Conservation (phyloP, 2,888 invertebrate species). For the Apodemia duryi region DNA sequence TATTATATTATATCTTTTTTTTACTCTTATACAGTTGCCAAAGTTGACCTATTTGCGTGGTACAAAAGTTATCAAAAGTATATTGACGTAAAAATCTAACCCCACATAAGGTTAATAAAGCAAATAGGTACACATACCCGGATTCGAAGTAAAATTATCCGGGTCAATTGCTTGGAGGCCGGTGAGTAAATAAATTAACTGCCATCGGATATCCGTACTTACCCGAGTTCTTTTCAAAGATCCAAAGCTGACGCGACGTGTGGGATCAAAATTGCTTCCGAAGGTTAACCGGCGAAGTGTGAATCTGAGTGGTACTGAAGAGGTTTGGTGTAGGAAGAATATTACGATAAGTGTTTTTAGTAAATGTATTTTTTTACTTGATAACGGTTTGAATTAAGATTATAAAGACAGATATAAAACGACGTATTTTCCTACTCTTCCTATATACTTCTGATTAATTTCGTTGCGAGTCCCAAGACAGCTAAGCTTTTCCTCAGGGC, state of each 20-base stretch:
- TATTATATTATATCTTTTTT: too few relatives aligned
- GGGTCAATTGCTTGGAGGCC: conserved; percentile 57
- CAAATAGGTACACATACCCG: conserved; percentile 15
- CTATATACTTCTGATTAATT: too few relatives aligned
- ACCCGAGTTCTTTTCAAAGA: conserved; percentile 31
- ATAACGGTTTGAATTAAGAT: not conserved
- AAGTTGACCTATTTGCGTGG: too few relatives aligned
- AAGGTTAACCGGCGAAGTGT: conserved; percentile 1
- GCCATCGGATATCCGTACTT: conserved; percentile 60
- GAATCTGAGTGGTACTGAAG: conserved; percentile 1
- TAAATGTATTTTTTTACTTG: too few relatives aligned
- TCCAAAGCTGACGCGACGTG: conserved; percentile 25
- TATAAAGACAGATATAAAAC: too few relatives aligned
- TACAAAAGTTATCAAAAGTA: not conserved
- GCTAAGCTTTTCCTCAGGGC: too few relatives aligned
- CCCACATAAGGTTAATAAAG: conserved; percentile 11
- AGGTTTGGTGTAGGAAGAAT: not conserved
- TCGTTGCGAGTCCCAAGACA: too few relatives aligned
- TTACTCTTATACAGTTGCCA: too few relatives aligned
- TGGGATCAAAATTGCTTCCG: conserved; percentile 19
- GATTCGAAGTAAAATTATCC: conserved; percentile 38
- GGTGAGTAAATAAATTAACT: conserved; percentile 69
- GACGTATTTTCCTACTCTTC: too few relatives aligned
- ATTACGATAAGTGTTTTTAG: not conserved
- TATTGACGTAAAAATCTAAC: not conserved